Evolutionary conservation across 2,888 invertebrate species (phyloP).

Genomic region (Adineta ricciae): DNA sequence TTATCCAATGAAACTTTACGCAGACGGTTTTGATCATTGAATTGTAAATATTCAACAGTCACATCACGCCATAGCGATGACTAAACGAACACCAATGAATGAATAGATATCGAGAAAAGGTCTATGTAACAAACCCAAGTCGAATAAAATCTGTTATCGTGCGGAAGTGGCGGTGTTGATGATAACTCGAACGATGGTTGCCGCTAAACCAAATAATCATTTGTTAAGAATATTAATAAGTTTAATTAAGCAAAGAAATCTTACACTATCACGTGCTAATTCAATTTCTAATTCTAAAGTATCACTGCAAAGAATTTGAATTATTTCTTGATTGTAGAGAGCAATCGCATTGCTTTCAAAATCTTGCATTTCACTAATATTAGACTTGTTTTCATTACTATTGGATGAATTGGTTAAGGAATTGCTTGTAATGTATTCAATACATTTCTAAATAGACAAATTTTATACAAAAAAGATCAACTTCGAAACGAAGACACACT

Average conservation of each 20-base stretch:
- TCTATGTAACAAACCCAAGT: neutral
- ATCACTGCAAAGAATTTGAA: conserved; percentile 16
- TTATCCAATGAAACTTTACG: conserved; percentile 1
- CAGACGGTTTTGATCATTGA: neutral
- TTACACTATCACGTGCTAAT: neutral
- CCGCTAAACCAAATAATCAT: neutral
- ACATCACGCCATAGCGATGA: neutral
- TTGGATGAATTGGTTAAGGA: neutral
- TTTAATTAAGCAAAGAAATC: neutral
- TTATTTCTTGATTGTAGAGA: conserved; percentile 9
- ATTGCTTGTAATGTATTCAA: neutral
- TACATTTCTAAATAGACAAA: neutral
- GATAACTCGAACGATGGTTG: neutral
- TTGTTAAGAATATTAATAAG: neutral
- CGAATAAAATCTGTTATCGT: neutral
- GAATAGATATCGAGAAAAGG: neutral
- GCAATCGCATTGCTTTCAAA: neutral
- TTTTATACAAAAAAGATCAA: neutral
- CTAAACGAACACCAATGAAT: neutral
- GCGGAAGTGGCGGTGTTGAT: neutral
- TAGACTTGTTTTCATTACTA: neutral
- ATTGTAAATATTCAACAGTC: neutral
- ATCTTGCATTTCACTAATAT: neutral
- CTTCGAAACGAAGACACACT: too few relatives aligned
- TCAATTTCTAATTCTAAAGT: conserved; percentile 21